Percentiles rank a stretch among this genome's conserved stretches.
Conservation (phyloP, 92 coral and sea anemone genomes). For the Porites divaricata region DNA sequence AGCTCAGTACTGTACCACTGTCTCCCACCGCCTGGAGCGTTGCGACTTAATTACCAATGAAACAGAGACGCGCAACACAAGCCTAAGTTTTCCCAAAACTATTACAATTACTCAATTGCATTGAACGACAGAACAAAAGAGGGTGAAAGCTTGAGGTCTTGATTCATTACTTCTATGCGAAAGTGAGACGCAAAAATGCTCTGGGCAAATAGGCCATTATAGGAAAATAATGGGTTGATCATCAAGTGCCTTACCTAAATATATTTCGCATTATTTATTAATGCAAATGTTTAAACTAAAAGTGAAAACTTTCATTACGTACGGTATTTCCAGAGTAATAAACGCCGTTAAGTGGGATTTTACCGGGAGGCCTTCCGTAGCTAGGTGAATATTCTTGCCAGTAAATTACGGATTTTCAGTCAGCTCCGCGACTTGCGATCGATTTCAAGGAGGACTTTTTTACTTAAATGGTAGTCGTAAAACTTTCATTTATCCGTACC, state of each 20-base stretch:
- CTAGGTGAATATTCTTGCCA: not conserved
- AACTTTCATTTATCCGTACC: constrained; percentile 29
- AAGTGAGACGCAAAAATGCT: constrained; percentile 37
- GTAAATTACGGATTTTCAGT: not conserved
- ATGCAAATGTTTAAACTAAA: constrained; percentile 73
- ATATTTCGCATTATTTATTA: constrained; percentile 70
- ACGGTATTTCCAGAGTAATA: constrained; percentile 40
- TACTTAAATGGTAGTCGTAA: not conserved
- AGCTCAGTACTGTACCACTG: constrained; percentile 24
- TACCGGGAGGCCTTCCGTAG: not conserved
- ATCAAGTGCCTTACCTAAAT: constrained; percentile 61
- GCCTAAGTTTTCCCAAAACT: constrained; percentile 45
- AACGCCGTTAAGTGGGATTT: constrained; percentile 28
- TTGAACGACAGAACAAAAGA: constrained; percentile 53
- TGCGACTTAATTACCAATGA: constrained; percentile 48
- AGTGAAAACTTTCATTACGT: constrained; percentile 61
- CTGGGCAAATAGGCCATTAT: constrained; percentile 58
- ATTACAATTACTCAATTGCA: constrained; percentile 68
- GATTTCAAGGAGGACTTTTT: not conserved
- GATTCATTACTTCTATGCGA: constrained; percentile 57
- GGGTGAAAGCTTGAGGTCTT: constrained; percentile 42
- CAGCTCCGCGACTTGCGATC: not conserved
- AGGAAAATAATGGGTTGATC: constrained; percentile 36
- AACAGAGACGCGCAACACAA: constrained; percentile 44
- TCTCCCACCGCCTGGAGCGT: constrained; percentile 61